These are phyloP conservation scores for Leucoraja ocellata DNA, from an alignment of 2,797 vertebrate genomes.

Conservation along the genomic window DNA sequence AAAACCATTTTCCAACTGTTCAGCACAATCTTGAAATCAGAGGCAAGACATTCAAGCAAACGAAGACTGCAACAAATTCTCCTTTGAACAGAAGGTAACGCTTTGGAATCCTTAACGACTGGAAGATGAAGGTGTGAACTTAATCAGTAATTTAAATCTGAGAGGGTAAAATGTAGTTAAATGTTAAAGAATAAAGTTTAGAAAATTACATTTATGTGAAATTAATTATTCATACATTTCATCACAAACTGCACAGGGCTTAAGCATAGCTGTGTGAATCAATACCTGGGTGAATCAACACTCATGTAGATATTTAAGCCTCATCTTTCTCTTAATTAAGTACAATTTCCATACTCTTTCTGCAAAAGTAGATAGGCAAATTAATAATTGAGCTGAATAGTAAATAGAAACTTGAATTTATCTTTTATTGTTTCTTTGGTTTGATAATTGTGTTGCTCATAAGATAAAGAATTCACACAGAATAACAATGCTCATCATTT, in stretches of 20 bases:
- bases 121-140: background rate
- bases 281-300: background rate
- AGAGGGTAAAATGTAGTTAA: background rate
- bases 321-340: background rate
- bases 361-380: background rate
- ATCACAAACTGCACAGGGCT: background rate
- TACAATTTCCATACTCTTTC: background rate
- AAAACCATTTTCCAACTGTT: background rate
- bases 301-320: background rate
- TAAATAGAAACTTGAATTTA: background rate
- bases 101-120: background rate
- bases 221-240: background rate
- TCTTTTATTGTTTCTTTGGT: background rate
- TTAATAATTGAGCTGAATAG: background rate
- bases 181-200: background rate
- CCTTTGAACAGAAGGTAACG: background rate
- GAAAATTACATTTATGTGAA: background rate
- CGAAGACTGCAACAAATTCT: background rate
- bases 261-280: background rate
- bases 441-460: constrained; percentile 1
- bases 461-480: constrained; percentile 7
- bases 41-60: background rate
- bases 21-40: background rate
- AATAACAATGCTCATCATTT: background rate
- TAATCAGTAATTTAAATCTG: background rate